phyloP scores from a whole-genome alignment of 2,888 invertebrate genomes.

The Endotricha flammealis region DNA sequence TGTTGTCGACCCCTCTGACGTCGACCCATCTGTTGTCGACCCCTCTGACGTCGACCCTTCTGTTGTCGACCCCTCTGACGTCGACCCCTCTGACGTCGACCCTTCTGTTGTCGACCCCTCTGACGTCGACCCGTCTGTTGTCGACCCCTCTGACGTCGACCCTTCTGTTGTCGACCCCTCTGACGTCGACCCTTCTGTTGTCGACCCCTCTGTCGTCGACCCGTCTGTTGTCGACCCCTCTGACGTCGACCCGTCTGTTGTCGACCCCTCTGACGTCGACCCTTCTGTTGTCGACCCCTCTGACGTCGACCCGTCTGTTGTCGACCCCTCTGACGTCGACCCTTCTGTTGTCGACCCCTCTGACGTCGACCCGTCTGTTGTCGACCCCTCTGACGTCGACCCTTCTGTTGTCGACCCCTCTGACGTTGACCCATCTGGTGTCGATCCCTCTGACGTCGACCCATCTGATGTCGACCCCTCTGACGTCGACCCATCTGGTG shows the following conservation, averaged over 20 bases:
- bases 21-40: too few species aligned
- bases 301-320: neutral
- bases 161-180: neutral
- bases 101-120: neutral
- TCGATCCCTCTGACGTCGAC: neutral
- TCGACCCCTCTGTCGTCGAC: neutral
- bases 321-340: neutral
- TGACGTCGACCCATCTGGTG: neutral
- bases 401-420: neutral
- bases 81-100: too few species aligned
- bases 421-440: neutral
- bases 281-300: neutral
- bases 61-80: too few species aligned
- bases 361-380: neutral
- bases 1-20: too few species aligned
- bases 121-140: constrained; percentile 9
- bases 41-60: too few species aligned
- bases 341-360: neutral
- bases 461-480: neutral
- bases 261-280: neutral
- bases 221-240: constrained; percentile 2
- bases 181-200: neutral
- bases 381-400: neutral
- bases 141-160: constrained; percentile 1
- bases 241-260: neutral